Conservation (phyloP, 2,797 vertebrate species). For the Percopsis omiscomaycus region DNA sequence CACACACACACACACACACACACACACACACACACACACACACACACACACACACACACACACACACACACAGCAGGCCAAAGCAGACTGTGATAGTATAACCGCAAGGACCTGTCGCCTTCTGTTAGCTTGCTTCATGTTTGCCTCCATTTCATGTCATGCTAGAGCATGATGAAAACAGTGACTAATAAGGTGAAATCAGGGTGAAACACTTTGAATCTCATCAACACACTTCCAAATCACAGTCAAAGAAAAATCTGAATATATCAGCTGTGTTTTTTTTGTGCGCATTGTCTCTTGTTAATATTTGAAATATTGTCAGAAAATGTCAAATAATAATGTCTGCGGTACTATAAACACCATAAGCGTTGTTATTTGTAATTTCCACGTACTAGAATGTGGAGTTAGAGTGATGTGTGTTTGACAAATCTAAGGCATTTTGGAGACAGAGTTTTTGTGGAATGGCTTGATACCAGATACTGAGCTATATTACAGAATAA, state of each 20-base stretch:
- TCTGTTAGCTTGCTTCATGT: conserved; percentile 62
- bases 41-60: conserved; percentile 20
- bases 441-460: too few species aligned
- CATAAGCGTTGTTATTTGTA: too few species aligned
- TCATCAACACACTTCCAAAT: conserved; percentile 22
- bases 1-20: conserved; percentile 22
- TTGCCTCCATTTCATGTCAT: conserved; percentile 43
- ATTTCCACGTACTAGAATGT: too few species aligned
- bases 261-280: conserved; percentile 27
- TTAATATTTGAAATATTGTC: not conserved
- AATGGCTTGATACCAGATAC: too few species aligned
- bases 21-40: conserved; percentile 4
- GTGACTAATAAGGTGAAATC: conserved; percentile 50
- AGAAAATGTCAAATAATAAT: too few species aligned
- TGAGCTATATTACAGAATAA: too few species aligned
- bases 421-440: too few species aligned
- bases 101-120: conserved; percentile 59
- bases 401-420: too few species aligned
- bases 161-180: conserved; percentile 56
- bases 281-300: conserved; percentile 3
- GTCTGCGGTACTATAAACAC: too few species aligned
- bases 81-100: conserved; percentile 57
- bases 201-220: conserved; percentile 30
- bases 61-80: conserved; percentile 49
- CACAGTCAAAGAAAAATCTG: conserved; percentile 8